Percentiles rank a stretch among this genome's conserved stretches.
phyloP scores from a whole-genome alignment of 1,140 invertebrate genomes.

The Eupeodes corollae region DNA sequence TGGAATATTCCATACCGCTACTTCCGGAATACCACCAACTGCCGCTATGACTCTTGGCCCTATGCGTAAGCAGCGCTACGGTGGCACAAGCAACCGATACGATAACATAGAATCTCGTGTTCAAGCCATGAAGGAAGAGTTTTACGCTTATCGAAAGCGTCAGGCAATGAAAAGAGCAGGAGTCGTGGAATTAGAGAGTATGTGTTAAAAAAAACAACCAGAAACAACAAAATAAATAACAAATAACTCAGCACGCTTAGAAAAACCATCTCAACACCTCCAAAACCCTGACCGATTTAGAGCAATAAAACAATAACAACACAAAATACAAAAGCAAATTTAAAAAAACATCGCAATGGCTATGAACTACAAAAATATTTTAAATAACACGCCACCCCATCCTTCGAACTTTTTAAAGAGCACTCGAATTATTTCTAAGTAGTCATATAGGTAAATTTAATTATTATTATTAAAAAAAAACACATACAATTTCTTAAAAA shows the following conservation, averaged over 20 bases:
- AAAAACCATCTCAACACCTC: no score
- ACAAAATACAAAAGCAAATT: no score
- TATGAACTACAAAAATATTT: no score
- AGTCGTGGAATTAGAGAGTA: slow-evolving; percentile 63
- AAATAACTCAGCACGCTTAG: no score
- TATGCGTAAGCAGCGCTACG: slow-evolving; percentile 9
- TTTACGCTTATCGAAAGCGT: slow-evolving; percentile 79
- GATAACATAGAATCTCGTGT: slow-evolving; percentile 82
- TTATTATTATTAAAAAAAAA: not conserved
- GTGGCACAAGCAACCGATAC: slow-evolving; percentile 40
- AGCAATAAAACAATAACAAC: no score
- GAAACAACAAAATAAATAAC: not conserved
- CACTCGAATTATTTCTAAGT: not conserved
- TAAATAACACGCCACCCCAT: no score
- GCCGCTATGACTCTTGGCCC: slow-evolving; percentile 26
- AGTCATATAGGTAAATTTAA: not conserved
- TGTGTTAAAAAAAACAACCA: slow-evolving; percentile 42
- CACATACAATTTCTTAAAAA: no score
- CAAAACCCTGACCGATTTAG: no score
- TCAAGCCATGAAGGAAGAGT: slow-evolving; percentile 90
- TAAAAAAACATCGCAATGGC: no score
- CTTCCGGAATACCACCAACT: slow-evolving; percentile 10
- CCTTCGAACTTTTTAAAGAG: not conserved
- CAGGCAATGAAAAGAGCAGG: slow-evolving; percentile 54
- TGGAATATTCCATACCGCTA: slow-evolving; percentile 38